Conservation (phyloP, 2,113 vertebrate genomes). For the Sigmodon hispidus region DNA sequence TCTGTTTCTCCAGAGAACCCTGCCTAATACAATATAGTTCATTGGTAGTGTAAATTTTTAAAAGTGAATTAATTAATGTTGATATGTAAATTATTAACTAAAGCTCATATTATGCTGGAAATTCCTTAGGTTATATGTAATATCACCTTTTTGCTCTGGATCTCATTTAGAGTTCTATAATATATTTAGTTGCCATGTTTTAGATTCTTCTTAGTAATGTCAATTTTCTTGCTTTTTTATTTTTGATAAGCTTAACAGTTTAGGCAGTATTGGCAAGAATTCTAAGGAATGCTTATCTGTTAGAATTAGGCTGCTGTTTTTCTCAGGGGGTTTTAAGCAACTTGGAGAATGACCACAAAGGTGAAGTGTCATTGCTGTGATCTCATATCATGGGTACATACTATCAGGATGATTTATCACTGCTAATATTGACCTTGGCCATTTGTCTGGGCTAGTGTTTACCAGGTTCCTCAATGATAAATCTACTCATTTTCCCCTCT, state of each 20-base stretch:
- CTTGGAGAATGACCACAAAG: background rate
- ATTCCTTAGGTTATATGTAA: constrained; percentile 8
- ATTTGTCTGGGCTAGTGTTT: background rate
- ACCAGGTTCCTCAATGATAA: background rate
- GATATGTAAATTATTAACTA: background rate
- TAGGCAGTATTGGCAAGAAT: background rate
- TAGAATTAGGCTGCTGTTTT: background rate
- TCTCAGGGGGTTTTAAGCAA: background rate
- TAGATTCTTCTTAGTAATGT: background rate
- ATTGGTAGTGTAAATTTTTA: background rate
- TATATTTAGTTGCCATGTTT: background rate
- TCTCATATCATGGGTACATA: background rate
- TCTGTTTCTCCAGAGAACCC: background rate
- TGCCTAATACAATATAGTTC: background rate
- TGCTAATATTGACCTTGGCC: background rate
- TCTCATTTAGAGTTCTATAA: background rate
- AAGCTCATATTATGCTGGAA: background rate
- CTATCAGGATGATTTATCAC: background rate
- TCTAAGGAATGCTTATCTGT: background rate
- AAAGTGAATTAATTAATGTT: background rate
- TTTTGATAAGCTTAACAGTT: constrained; percentile 3
- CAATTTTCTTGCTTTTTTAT: constrained; percentile 2
- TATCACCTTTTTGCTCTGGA: background rate
- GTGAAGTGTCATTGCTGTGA: background rate
- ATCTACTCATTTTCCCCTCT: background rate